Base-by-base conservation (phyloP, 1,140 invertebrate genomes). In the Pectinophora gossypiella region DNA sequence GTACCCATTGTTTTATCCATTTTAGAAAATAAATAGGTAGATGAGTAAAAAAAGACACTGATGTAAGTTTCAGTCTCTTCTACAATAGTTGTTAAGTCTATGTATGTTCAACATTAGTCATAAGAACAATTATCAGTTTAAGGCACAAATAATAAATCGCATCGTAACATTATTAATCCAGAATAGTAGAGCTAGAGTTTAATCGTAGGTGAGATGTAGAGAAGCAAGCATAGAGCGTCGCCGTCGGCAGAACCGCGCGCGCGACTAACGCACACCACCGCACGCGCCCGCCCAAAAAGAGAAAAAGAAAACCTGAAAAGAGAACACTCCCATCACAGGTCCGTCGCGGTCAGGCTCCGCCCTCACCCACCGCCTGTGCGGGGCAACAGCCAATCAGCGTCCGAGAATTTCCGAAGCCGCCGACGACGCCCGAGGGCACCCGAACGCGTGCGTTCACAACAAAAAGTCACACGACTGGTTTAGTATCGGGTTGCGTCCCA, bases 401-500 rank as follows among this genome's bases (percentile, higher is more conserved):
- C 20, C 49, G 42, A 10, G 36, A 32, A 48, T 43, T 43, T 38
- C 54, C 69, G 63, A 74, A 54, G 52, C 51, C 42, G 46, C 66
- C 77, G 77, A 78, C 38, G 44, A 21, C n/a, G 51, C 46, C 76
- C 77, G 77, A 77, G 54, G 49, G 60, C 56, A 61, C 46, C 75
- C 75, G 76, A 79, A 36, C 51, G 61, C 53, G 67, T 66, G 72
- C 75, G 76, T 63, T 76, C 75, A 77, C 75, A 78, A 86, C 83
- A 86, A 84, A 86, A 84, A 86, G 72, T 83, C 68, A 73, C 61
- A 80, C 71, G 72, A 84, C 83, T 74, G 70, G 75, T 84, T 86
- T 83, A 86, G 83, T 84, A 70, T 86, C 80, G 80, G 80, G 80
- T 81, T 71, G 80, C 83, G 78, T 86, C 83, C 80, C 80, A 86